Conservation (phyloP, 2,888 invertebrate species). For the Patella ulyssiponensis region DNA sequence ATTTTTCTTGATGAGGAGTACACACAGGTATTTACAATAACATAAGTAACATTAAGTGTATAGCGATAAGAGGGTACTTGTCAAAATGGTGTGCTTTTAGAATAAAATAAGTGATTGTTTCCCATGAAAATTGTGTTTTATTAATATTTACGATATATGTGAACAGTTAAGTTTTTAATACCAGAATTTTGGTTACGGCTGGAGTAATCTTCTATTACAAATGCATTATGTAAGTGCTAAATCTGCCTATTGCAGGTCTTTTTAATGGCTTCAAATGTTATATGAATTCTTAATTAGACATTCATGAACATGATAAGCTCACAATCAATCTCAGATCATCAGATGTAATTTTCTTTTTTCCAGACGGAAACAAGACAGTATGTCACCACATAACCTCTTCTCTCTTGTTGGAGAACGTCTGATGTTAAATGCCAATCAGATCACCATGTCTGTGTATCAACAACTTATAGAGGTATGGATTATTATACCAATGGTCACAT, state of each 20-base stretch:
- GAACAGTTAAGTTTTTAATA: no score
- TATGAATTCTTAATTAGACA: no score
- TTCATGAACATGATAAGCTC: no score
- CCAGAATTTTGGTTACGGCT: no score
- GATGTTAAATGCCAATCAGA: constrained; percentile 87
- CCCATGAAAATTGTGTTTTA: no score
- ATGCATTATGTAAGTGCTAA: no score
- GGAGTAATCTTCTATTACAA: no score
- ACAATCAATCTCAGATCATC: no score
- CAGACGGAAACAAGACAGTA: constrained; percentile 98
- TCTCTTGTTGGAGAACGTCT: constrained; percentile 94
- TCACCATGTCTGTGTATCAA: constrained; percentile 96
- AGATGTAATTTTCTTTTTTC: constrained; percentile 29
- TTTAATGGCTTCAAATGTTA: background rate
- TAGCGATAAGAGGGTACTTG: background rate
- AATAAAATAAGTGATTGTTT: no score
- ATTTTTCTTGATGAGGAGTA: constrained; percentile 97
- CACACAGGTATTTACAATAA: constrained; percentile 87
- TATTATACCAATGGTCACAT: no score
- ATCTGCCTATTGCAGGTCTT: background rate
- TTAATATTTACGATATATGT: no score
- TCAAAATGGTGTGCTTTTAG: background rate
- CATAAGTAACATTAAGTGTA: background rate
- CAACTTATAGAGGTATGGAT: constrained; percentile 88
- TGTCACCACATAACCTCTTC: constrained; percentile 98